Evolutionary conservation across 2,888 invertebrate species (phyloP).

Genomic region (Rhingia campestris): DNA sequence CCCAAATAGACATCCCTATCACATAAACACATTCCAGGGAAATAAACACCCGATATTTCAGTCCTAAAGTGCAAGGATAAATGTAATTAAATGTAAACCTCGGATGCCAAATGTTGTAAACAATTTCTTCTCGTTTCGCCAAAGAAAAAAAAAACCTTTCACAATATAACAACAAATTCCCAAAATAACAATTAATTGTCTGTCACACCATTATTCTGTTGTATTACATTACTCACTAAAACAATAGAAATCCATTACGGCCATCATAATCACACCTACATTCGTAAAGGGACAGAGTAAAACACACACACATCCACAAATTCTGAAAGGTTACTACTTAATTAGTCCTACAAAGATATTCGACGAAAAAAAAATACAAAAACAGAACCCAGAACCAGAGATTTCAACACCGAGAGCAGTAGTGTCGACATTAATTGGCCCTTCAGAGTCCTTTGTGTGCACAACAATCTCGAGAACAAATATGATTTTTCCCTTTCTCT

Average conservation of each 20-base stretch:
- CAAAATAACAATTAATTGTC: conserved; percentile 16
- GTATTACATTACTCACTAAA: conserved; percentile 6
- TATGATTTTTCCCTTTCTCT: conserved; percentile 22
- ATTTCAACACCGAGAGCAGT: conserved; percentile 5
- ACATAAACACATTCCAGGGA: no score
- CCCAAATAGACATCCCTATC: no score
- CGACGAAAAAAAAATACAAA: conserved; percentile 7
- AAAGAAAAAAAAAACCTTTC: not conserved
- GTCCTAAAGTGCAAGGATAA: no score
- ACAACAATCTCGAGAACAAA: conserved; percentile 41
- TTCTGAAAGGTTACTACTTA: conserved; percentile 35
- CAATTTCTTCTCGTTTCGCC: not conserved
- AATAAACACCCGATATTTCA: not conserved
- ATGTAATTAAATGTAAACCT: not conserved
- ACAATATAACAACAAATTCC: conserved; percentile 4
- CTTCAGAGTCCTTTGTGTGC: conserved; percentile 30
- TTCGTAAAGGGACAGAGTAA: not conserved
- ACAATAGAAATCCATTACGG: conserved; percentile 55
- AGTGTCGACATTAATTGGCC: conserved; percentile 65
- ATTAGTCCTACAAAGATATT: conserved; percentile 37
- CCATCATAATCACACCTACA: conserved; percentile 26
- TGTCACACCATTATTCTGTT: conserved; percentile 43
- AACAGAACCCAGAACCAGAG: not conserved
- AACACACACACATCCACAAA: conserved; percentile 24
- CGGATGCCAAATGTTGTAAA: not conserved